Evolutionary conservation across 2,113 vertebrate species (phyloP).

Genomic region (Halcyon senegalensis): DNA sequence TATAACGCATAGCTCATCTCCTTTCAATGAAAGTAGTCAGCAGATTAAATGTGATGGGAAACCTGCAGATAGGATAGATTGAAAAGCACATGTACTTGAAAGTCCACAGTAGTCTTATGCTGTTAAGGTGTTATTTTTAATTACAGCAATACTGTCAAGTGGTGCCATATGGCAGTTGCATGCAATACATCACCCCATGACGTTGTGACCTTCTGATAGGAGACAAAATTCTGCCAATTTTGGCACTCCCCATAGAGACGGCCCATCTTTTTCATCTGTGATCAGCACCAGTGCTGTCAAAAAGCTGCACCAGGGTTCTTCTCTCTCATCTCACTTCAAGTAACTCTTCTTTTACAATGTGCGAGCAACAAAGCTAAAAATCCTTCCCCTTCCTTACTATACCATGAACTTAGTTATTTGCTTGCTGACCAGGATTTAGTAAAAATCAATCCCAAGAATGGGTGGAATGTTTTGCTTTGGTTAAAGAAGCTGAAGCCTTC

Average conservation of each 20-base stretch:
- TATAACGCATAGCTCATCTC: neutral
- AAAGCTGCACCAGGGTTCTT: neutral
- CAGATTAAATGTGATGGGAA: neutral
- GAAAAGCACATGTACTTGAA: neutral
- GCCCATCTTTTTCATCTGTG: neutral
- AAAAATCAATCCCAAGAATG: neutral
- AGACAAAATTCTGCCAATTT: constrained; percentile 32
- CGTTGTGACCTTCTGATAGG: constrained; percentile 27
- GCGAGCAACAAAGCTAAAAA: neutral
- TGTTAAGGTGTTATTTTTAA: constrained; percentile 44
- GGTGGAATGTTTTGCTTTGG: neutral
- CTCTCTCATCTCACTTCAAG: neutral
- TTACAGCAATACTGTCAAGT: neutral
- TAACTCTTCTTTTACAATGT: neutral
- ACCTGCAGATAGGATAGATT: neutral
- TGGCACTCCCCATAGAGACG: neutral
- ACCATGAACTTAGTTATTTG: neutral
- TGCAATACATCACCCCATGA: constrained; percentile 6
- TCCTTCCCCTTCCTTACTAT: neutral
- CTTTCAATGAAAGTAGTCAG: neutral
- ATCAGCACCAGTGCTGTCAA: neutral
- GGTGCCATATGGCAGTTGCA: constrained; percentile 58
- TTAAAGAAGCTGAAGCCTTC: neutral
- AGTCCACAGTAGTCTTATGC: neutral
- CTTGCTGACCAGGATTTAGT: neutral